A percentile compares a stretch with the other conserved stretches of the same genome.
These are phyloP conservation scores for Cheilosia urbana DNA, from an alignment of 2,888 invertebrate species.

Conservation along the genomic window DNA sequence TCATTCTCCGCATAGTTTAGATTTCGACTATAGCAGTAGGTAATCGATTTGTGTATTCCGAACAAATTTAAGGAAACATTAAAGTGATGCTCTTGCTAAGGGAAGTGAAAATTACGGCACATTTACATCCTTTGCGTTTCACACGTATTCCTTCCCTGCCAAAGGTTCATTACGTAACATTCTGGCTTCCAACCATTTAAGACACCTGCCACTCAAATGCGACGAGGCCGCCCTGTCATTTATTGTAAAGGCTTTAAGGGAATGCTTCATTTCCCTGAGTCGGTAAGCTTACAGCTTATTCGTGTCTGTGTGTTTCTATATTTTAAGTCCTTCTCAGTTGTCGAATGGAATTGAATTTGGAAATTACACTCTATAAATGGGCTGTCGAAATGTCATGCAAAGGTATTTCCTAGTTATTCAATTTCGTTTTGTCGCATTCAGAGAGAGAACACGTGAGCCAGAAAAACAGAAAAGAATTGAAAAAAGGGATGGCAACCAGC, in stretches of 20 bases:
- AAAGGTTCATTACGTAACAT: conserved; percentile 5
- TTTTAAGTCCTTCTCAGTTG: conserved; percentile 23
- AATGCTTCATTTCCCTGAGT: background rate
- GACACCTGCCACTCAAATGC: conserved; percentile 60
- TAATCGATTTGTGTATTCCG: conserved; percentile 52
- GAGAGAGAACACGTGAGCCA: conserved; percentile 11
- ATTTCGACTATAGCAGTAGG: background rate
- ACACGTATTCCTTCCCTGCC: conserved; percentile 17
- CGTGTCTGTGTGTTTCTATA: conserved; percentile 14
- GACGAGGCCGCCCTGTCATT: conserved; percentile 5
- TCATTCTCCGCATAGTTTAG: background rate
- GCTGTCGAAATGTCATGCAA: conserved; percentile 64
- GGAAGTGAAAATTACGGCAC: conserved; percentile 39
- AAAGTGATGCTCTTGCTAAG: conserved; percentile 18
- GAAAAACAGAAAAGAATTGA: conserved; percentile 3
- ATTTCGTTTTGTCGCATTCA: conserved; percentile 51
- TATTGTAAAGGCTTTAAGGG: conserved; percentile 17
- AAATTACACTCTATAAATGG: conserved; percentile 62
- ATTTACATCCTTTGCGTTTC: conserved; percentile 19
- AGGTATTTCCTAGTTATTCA: conserved; percentile 50
- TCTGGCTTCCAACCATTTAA: conserved; percentile 47
- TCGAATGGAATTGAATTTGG: conserved; percentile 56
- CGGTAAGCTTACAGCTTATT: background rate
- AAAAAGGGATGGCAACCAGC: conserved; percentile 30
- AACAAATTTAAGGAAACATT: conserved; percentile 39